Conservation (phyloP, 2,797 vertebrate species). For the Scarus forsteni region DNA sequence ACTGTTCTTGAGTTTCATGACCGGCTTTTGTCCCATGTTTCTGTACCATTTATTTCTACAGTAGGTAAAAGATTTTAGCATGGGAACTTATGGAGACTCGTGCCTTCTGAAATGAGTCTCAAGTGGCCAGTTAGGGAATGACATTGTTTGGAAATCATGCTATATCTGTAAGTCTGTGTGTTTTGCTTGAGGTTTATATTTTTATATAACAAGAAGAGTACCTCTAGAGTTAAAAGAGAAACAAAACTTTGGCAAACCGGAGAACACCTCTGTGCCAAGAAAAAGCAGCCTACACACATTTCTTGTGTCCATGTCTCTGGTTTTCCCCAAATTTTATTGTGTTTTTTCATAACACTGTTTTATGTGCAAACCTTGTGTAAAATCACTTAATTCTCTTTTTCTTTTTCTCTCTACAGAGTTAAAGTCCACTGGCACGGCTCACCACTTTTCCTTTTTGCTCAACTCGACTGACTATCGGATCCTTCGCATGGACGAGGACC, state of each 20-base stretch:
- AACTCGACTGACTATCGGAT: conserved; percentile 98
- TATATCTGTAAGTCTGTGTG: conserved; percentile 3
- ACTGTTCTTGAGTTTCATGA: too few relatives aligned
- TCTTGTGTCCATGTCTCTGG: conserved; percentile 44
- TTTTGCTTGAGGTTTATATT: conserved; percentile 17
- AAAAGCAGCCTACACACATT: conserved; percentile 44
- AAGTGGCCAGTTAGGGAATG: neutral
- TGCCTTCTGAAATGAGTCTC: neutral
- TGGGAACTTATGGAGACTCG: too few relatives aligned
- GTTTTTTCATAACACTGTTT: conserved; percentile 33
- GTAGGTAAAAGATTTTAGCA: too few relatives aligned
- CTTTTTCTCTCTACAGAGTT: conserved; percentile 83
- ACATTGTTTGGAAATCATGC: neutral
- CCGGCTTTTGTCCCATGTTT: too few relatives aligned
- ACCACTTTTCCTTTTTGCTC: conserved; percentile 97
- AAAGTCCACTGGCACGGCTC: conserved; percentile 93
- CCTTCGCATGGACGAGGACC: conserved; percentile 98
- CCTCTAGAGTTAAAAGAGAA: conserved; percentile 9
- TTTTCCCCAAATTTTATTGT: conserved; percentile 54
- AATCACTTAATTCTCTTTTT: conserved; percentile 46
- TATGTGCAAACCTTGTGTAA: conserved; percentile 37
- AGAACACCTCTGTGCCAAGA: conserved; percentile 30
- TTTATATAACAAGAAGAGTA: conserved; percentile 27
- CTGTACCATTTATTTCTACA: too few relatives aligned
- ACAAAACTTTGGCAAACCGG: conserved; percentile 33